Conservation (phyloP, 1,140 invertebrate genomes). For the Chymomyza costata region DNA sequence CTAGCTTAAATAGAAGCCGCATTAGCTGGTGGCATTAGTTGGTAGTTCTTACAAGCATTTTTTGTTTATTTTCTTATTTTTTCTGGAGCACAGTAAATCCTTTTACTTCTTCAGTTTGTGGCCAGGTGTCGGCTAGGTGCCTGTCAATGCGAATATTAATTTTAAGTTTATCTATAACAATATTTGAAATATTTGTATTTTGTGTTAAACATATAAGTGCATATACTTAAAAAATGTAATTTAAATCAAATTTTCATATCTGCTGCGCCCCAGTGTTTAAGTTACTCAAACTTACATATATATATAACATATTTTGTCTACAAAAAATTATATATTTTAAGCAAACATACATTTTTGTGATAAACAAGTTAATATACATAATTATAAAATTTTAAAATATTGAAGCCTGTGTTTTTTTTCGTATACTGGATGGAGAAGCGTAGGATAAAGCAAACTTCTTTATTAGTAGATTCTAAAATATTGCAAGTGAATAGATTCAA, state of each 20-base stretch:
- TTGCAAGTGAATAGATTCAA: too few relatives aligned
- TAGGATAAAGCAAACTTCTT: too few relatives aligned
- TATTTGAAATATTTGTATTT: slow-evolving; percentile 40
- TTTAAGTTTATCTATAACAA: background rate
- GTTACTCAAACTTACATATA: too few relatives aligned
- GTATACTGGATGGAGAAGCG: too few relatives aligned
- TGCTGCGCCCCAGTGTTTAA: too few relatives aligned
- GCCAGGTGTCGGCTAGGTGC: too few relatives aligned
- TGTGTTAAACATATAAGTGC: slow-evolving; percentile 41
- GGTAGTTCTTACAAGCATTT: slow-evolving; percentile 35
- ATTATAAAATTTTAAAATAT: slow-evolving; percentile 40
- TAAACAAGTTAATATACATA: slow-evolving; percentile 60
- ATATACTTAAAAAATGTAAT: slow-evolving; percentile 35
- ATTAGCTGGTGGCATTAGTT: slow-evolving; percentile 51
- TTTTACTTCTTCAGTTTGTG: too few relatives aligned
- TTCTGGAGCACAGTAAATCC: too few relatives aligned
- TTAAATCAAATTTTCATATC: slow-evolving; percentile 47
- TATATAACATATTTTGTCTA: slow-evolving; percentile 30
- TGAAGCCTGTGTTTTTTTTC: too few relatives aligned
- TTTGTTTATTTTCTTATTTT: too few relatives aligned
- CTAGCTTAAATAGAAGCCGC: slow-evolving; percentile 21
- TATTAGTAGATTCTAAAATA: too few relatives aligned
- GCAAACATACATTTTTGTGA: slow-evolving; percentile 66
- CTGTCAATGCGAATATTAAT: too few relatives aligned
- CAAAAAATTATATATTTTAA: slow-evolving; percentile 44